phyloP scores from a whole-genome alignment of 37 sponge, comb jelly and placozoan genomes.

The Aphrocallistes beatrix region DNA sequence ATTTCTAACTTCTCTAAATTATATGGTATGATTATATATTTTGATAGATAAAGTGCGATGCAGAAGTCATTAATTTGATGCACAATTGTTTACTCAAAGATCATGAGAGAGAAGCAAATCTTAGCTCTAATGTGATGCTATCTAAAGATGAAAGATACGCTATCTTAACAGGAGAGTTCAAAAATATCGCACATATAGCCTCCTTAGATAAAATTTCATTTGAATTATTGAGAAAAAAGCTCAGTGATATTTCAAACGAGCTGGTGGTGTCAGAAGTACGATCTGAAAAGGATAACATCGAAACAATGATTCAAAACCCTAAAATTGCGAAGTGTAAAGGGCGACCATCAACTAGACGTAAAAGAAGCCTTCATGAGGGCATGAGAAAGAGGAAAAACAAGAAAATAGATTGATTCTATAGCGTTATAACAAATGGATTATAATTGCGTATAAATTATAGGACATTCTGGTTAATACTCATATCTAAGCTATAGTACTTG shows the following conservation, averaged over 20 bases:
- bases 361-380: not conserved
- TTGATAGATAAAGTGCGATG: not conserved
- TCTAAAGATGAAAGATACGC: slow-evolving; percentile 11
- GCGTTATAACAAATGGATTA: too few species aligned
- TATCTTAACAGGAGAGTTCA: not conserved
- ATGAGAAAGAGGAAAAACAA: not conserved
- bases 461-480: not conserved
- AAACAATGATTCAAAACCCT: not conserved
- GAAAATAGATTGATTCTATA: not conserved
- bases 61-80: not conserved
- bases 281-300: not conserved
- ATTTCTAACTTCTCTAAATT: not conserved
- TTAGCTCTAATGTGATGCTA: not conserved
- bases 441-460: not conserved
- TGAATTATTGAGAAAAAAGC: not conserved
- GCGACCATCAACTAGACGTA: not conserved
- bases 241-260: not conserved
- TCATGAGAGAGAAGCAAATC: not conserved
- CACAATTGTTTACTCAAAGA: not conserved
- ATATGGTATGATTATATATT: not conserved
- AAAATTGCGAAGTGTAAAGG: not conserved
- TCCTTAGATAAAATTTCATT: not conserved
- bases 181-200: not conserved
- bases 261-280: not conserved
- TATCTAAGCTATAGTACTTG: not conserved